Evolutionary conservation across 35 echinoderm and acorn worm genomes (phyloP).

Genomic region (Heliocidaris erythrogramma): DNA sequence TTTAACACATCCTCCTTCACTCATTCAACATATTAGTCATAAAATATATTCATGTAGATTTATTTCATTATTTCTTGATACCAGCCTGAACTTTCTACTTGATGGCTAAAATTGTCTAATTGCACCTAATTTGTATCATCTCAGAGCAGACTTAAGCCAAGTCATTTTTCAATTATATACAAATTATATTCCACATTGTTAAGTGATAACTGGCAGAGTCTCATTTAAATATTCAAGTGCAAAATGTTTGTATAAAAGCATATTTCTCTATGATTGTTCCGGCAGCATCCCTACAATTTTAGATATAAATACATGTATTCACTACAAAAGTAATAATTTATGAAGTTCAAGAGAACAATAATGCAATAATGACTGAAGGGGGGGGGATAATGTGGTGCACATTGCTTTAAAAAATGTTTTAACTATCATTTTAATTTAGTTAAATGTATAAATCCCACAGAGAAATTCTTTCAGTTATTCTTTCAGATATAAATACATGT

Average conservation of each 20-base stretch:
- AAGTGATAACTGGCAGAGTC: neutral
- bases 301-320: neutral
- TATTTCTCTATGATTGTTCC: neutral
- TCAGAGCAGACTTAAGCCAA: neutral
- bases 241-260: neutral
- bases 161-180: constrained; percentile 5
- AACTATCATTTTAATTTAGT: too few relatives aligned
- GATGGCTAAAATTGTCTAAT: neutral
- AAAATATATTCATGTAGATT: neutral
- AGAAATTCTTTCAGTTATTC: too few relatives aligned
- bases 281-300: neutral
- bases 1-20: neutral
- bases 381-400: too few relatives aligned
- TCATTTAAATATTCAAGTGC: neutral
- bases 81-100: too few relatives aligned
- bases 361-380: too few relatives aligned
- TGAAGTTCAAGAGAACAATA: too few relatives aligned
- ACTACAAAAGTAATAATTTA: neutral
- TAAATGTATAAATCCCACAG: too few relatives aligned
- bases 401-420: too few relatives aligned
- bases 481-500: neutral
- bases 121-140: neutral
- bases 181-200: neutral
- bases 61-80: neutral
- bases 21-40: neutral